Base-by-base conservation (phyloP, 2,888 invertebrate species). In the Diloba caeruleocephala region DNA sequence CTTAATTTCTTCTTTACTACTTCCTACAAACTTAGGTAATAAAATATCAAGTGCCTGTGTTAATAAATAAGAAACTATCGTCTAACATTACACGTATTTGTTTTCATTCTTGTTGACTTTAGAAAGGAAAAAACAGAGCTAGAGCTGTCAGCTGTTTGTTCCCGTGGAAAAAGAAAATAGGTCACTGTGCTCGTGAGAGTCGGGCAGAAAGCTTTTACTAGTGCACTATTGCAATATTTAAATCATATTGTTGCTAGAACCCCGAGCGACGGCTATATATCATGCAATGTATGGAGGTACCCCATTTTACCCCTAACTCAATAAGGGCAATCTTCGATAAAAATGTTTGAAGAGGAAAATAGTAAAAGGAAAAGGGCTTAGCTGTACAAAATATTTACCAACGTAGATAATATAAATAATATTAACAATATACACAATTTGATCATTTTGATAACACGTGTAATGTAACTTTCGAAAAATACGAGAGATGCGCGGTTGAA, bases 191-290 rank as follows among this genome's bases (percentile, higher is more conserved):
- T 62, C 34, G 44, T 45, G 45, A 52, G 39, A 39, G 25, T 41
- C 34, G 4, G 9, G 0, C 17, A 9, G 10, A 26, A 52, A 46
- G 42, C 34, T 52, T 67, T 52, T 36, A 29, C 53, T 60, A 13
- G 38, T 42, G 56, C 56, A 68, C 46, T 55, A 48, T 53, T 69
- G 69, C 48, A 49, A 68, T 68, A 56, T 56, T 56, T 52, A 62
- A 65, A 63, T 62, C 21, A 36, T 48, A 68, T 59, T 42, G 34
- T 38, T 28, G 23, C 29, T 33, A 13, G 23, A 55, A 10, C 32
- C 38, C 10, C 8, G 13, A 28, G 10, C 1, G 29, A 19, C n/a
- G 21, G 7, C 15, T 37, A 14, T 17, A 26, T 37, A 10, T 34
- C 43, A 34, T 9, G 13, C 13, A 17, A 17, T 23, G 10, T 39